phyloP scores from a whole-genome alignment of 1,140 invertebrate species.

The Caenorhabditis remanei region DNA sequence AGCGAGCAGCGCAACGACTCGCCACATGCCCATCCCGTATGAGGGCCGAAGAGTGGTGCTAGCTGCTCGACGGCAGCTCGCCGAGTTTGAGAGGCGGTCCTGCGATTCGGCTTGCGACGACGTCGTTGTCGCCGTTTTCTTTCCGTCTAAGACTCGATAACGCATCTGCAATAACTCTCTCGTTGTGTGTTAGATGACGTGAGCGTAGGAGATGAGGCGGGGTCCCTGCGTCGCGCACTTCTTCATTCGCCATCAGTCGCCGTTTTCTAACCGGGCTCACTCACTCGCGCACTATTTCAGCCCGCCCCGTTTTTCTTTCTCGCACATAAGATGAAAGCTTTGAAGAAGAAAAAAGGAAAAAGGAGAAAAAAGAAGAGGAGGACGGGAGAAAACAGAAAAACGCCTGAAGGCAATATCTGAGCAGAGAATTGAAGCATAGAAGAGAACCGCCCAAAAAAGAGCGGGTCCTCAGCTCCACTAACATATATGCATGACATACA shows the following conservation, averaged over 20 bases:
- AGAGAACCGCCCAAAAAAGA: conserved; percentile 6
- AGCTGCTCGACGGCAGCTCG: conserved; percentile 18
- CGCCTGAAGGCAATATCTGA: conserved; percentile 55
- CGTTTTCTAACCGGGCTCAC: not conserved
- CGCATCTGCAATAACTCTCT: conserved; percentile 48
- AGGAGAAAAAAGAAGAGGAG: not conserved
- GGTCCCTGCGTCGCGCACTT: not conserved
- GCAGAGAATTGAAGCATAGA: conserved; percentile 36
- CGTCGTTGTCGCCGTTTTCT: conserved; percentile 19
- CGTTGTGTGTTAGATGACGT: conserved; percentile 22
- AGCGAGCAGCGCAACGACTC: conserved; percentile 43
- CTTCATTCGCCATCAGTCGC: conserved; percentile 26
- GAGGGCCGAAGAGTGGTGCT: conserved; percentile 45
- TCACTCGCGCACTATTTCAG: conserved; percentile 4
- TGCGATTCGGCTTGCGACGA: conserved; percentile 25
- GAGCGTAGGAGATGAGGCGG: conserved; percentile 47
- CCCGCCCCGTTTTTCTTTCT: not conserved
- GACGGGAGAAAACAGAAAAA: conserved; percentile 14
- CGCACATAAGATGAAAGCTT: conserved; percentile 2
- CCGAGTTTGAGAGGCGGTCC: conserved; percentile 46
- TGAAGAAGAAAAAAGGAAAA: not conserved
- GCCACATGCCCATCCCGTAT: conserved; percentile 55
- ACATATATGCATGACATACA: conserved; percentile 52
- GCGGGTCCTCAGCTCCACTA: not conserved
- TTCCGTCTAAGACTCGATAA: conserved; percentile 18